These are phyloP conservation scores for Aspiorhynchus laticeps DNA, from an alignment of 2,113 vertebrate species.

Conservation along the genomic window DNA sequence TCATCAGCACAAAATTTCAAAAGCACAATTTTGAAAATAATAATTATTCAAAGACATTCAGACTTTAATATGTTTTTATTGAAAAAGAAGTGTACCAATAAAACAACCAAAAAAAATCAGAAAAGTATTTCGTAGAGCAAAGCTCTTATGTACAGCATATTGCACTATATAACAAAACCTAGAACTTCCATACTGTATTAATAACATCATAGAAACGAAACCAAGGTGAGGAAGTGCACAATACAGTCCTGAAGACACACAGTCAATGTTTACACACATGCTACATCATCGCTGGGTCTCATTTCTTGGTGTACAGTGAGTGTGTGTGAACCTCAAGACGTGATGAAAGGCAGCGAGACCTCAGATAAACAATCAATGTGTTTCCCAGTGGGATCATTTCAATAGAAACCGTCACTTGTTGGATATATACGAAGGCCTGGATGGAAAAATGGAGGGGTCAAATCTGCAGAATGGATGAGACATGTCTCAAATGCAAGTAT, in stretches of 20 bases:
- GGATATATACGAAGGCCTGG: background rate
- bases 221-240: constrained; percentile 77
- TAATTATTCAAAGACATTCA: constrained; percentile 34
- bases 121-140: constrained; percentile 79
- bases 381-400: constrained; percentile 50
- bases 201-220: constrained; percentile 66
- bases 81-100: constrained; percentile 81
- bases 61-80: constrained; percentile 80
- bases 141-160: constrained; percentile 85
- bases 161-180: constrained; percentile 82
- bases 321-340: constrained; percentile 81
- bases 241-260: constrained; percentile 83
- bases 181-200: constrained; percentile 77
- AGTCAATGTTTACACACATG: constrained; percentile 86
- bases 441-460: background rate
- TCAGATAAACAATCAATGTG: background rate
- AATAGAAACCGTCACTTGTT: background rate
- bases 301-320: constrained; percentile 80
- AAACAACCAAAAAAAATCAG: constrained; percentile 72
- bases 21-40: background rate
- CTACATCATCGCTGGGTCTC: constrained; percentile 85
- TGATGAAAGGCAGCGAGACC: constrained; percentile 23
- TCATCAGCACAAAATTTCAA: too few species aligned
- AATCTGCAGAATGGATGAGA: background rate
- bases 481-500: background rate